phyloP scores from a whole-genome alignment of 2,888 invertebrate species.

The Brachynemurus nebulosus region DNA sequence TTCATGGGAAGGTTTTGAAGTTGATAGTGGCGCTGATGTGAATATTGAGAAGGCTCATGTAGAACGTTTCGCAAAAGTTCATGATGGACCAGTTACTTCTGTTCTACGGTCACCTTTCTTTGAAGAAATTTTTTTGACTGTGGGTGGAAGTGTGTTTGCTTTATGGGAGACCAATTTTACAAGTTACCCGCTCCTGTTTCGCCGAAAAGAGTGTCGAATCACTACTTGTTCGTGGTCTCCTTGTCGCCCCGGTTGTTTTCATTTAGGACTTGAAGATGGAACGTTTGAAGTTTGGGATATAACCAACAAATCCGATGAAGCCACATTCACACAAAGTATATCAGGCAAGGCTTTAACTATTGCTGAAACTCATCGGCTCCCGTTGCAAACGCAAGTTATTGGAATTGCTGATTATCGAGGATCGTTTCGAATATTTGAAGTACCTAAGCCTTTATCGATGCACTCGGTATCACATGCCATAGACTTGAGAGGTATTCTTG shows the following conservation, averaged over 20 bases:
- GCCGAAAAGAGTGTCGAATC: conserved; percentile 30
- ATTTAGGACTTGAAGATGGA: conserved; percentile 58
- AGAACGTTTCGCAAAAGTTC: conserved; percentile 38
- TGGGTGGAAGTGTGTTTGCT: conserved; percentile 51
- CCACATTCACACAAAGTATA: conserved; percentile 49
- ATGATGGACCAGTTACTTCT: conserved; percentile 55
- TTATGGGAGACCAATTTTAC: conserved; percentile 22
- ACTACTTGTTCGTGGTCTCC: conserved; percentile 62
- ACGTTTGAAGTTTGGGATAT: conserved; percentile 72
- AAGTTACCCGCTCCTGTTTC: conserved; percentile 14
- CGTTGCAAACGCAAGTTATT: conserved; percentile 42
- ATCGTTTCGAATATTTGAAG: conserved; percentile 46
- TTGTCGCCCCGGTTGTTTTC: conserved; percentile 56
- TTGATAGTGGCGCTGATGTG: conserved; percentile 43
- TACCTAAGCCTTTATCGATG: conserved; percentile 40
- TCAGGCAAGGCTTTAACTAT: conserved; percentile 53
- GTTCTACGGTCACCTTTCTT: conserved; percentile 47
- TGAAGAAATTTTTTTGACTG: conserved; percentile 46
- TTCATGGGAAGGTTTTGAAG: conserved; percentile 62
- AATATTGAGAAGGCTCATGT: conserved; percentile 40
- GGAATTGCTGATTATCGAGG: conserved; percentile 57
- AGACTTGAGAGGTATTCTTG: conserved; percentile 34
- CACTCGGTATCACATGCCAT: conserved; percentile 31
- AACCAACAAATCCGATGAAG: conserved; percentile 49
- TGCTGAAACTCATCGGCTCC: conserved; percentile 42